Conservation (phyloP, 2,113 vertebrate species). For the Elephantulus edwardii region DNA sequence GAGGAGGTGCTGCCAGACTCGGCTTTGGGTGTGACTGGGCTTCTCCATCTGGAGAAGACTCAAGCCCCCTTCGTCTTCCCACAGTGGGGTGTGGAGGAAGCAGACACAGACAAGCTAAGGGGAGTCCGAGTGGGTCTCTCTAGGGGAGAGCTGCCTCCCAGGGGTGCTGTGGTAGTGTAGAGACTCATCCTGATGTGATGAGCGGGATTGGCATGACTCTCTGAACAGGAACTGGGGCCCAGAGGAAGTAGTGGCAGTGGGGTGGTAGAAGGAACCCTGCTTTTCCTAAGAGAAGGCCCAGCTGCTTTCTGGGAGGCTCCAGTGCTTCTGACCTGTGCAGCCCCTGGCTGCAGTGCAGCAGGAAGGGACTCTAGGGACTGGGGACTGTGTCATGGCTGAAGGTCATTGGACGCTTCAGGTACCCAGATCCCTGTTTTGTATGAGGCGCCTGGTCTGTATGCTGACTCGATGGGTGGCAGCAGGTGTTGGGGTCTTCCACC, state of each 20-base stretch:
- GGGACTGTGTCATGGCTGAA: constrained; percentile 33
- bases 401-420: constrained; percentile 54
- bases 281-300: neutral
- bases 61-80: neutral
- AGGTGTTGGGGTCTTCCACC: neutral
- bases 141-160: too few species aligned
- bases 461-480: neutral
- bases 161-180: neutral
- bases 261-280: neutral
- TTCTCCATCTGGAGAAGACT: neutral
- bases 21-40: neutral
- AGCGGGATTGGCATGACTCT: neutral
- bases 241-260: neutral
- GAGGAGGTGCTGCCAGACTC: neutral
- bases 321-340: neutral
- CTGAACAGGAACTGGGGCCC: neutral
- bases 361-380: neutral
- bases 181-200: neutral
- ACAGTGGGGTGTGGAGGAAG: neutral
- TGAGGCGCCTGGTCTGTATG: neutral
- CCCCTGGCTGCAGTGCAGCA: neutral
- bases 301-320: neutral
- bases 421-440: constrained; percentile 42
- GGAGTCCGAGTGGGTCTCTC: neutral
- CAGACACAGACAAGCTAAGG: neutral